These are phyloP conservation scores for Seira musarum DNA, from an alignment of 2,888 invertebrate genomes.

Conservation along the genomic window DNA sequence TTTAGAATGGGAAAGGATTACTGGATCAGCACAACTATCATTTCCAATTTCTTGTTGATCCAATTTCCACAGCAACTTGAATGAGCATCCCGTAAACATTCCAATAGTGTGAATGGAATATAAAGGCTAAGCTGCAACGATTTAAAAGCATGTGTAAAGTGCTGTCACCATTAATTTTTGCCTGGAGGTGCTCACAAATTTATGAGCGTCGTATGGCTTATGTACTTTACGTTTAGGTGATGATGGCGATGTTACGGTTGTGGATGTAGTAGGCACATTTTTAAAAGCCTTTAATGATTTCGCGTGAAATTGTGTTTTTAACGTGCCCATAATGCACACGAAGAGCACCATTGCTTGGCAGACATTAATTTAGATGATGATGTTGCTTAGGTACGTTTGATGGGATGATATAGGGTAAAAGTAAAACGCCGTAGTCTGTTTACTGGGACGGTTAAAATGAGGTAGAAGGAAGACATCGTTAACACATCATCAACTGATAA, in stretches of 20 bases:
- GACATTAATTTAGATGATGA: conserved; percentile 1
- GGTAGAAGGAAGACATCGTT: not conserved
- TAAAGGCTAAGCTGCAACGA: not conserved
- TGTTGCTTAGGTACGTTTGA: not conserved
- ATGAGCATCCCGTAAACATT: not conserved
- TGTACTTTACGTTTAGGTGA: not conserved
- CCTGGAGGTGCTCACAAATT: not conserved
- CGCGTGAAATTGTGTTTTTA: not conserved
- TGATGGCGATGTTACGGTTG: too few species aligned
- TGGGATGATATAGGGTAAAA: not conserved
- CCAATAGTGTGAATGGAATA: not conserved
- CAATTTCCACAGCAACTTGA: not conserved
- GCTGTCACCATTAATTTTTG: conserved; percentile 5
- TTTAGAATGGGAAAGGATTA: too few species aligned
- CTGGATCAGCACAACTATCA: not conserved
- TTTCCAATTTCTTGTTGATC: not conserved
- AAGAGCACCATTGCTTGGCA: not conserved
- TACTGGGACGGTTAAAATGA: not conserved
- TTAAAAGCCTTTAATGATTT: conserved; percentile 10
- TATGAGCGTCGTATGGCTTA: not conserved
- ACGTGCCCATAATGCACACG: not conserved
- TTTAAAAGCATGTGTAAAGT: conserved; percentile 13
- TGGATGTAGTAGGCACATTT: not conserved
- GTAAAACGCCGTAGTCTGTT: not conserved
- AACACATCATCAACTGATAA: conserved; percentile 4